A percentile compares a stretch with the other conserved stretches of the same genome.
These are phyloP conservation scores for Strigamia transsilvanica DNA, from an alignment of 2,888 invertebrate genomes.

Conservation along the genomic window DNA sequence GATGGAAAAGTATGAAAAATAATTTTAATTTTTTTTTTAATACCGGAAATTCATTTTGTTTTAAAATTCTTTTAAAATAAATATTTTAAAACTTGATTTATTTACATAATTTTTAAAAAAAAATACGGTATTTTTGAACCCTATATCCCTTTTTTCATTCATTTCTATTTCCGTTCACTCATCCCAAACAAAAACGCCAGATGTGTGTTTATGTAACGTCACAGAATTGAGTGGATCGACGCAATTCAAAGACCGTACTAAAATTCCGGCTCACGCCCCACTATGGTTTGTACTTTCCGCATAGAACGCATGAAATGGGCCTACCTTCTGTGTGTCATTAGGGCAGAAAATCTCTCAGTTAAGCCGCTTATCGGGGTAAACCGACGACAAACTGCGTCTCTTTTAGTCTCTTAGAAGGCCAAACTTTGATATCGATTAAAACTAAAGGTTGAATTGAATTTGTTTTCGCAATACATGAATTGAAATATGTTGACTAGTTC, in stretches of 20 bases:
- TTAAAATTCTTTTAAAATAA: no score
- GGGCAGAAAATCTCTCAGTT: neutral
- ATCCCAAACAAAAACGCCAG: constrained; percentile 23
- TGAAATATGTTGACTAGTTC: neutral
- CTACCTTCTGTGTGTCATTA: neutral
- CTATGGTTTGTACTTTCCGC: neutral
- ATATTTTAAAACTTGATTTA: no score
- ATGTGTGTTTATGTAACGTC: constrained; percentile 15
- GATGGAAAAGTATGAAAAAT: neutral
- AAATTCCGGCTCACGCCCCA: constrained; percentile 31
- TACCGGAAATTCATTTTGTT: no score
- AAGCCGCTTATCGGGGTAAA: constrained; percentile 31
- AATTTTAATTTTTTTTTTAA: no score
- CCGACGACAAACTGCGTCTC: neutral
- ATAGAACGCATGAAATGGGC: neutral
- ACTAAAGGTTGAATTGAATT: neutral
- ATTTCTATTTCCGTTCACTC: constrained; percentile 2
- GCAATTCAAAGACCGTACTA: constrained; percentile 2
- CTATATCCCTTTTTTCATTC: neutral
- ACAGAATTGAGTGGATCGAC: neutral
- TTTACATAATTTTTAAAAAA: no score
- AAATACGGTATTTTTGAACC: neutral
- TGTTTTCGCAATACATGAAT: neutral
- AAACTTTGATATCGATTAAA: neutral
- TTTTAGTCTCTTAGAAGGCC: neutral